Conservation (phyloP, 1,140 invertebrate species). For the Euura saliciscinereae region DNA sequence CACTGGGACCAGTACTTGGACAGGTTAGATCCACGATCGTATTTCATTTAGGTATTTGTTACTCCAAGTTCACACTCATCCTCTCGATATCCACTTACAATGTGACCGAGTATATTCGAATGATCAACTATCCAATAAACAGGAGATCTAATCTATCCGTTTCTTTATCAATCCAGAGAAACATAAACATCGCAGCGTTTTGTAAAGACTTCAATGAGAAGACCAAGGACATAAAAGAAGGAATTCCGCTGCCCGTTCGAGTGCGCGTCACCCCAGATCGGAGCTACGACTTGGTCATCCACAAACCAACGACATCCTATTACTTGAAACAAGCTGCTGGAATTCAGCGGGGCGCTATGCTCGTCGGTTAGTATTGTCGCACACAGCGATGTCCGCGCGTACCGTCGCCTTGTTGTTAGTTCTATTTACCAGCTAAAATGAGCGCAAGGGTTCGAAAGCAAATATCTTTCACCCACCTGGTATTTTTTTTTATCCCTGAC, state of each 20-base stretch:
- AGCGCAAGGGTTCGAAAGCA: no score
- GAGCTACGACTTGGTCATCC: conserved; percentile 82
- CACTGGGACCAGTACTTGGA: conserved; percentile 89
- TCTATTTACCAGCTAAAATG: no score
- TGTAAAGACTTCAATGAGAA: conserved; percentile 98
- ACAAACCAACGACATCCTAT: conserved; percentile 84
- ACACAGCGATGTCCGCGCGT: no score
- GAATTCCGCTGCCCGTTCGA: conserved; percentile 86
- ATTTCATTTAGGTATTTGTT: no score
- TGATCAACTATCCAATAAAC: no score
- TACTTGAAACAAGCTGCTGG: conserved; percentile 96
- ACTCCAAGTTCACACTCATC: no score
- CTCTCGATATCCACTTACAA: no score
- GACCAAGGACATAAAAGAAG: conserved; percentile 91
- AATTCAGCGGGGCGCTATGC: conserved; percentile 81
- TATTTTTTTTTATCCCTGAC: neutral
- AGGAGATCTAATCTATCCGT: neutral
- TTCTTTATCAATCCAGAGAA: conserved; percentile 69
- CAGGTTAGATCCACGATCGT: conserved; percentile 67
- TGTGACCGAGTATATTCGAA: no score
- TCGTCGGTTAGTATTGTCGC: conserved; percentile 64
- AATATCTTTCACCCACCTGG: conserved; percentile 14
- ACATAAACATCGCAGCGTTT: conserved; percentile 94
- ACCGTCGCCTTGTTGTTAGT: no score
- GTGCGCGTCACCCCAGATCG: conserved; percentile 87